phyloP scores from a whole-genome alignment of 2,888 invertebrate species.

The Acholoe squamosa region DNA sequence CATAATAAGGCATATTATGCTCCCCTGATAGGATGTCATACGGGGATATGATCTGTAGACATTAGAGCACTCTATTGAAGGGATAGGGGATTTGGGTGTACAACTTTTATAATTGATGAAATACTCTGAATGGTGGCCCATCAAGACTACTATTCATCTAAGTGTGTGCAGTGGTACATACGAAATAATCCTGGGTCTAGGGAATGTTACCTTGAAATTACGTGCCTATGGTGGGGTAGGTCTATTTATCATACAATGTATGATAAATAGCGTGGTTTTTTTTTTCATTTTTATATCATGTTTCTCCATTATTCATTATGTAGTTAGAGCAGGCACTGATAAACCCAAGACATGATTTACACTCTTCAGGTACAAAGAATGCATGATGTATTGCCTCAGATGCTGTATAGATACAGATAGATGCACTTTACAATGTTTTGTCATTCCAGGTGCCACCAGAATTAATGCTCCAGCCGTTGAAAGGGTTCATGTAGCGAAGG shows the following conservation, averaged over 20 bases:
- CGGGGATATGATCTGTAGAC: not conserved
- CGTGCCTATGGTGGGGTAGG: not conserved
- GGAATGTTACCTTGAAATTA: slow-evolving; percentile 5
- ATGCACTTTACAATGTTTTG: too few relatives aligned
- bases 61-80: slow-evolving; percentile 12
- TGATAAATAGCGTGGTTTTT: not conserved
- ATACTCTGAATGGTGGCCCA: not conserved
- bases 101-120: not conserved
- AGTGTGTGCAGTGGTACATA: too few relatives aligned
- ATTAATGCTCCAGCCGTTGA: too few relatives aligned
- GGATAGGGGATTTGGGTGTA: not conserved
- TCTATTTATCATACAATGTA: not conserved
- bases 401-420: too few relatives aligned
- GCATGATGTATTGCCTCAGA: too few relatives aligned
- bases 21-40: not conserved
- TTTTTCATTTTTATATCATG: too few relatives aligned
- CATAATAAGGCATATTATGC: not conserved
- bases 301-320: not conserved
- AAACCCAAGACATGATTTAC: not conserved
- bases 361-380: not conserved
- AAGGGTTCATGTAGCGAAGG: too few relatives aligned
- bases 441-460: too few relatives aligned
- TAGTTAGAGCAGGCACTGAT: not conserved
- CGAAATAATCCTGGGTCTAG: not conserved
- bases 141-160: not conserved